Percentiles rank a stretch among this genome's conserved stretches.
Evolutionary conservation across 2,888 invertebrate genomes (phyloP).

Genomic region (Nebria salina): DNA sequence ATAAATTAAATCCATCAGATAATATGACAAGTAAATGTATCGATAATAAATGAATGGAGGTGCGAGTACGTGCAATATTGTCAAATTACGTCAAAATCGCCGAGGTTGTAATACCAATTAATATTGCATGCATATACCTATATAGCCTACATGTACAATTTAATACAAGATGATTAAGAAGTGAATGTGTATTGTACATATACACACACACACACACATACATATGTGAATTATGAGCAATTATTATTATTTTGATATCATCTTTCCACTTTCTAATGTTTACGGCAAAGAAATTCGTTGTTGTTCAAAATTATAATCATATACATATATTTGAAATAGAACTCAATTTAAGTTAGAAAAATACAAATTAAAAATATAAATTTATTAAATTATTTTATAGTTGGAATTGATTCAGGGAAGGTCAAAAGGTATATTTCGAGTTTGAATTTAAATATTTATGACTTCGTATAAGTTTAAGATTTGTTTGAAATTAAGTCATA

Average conservation of each 20-base stretch:
- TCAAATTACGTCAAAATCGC: background rate
- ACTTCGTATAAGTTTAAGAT: no score
- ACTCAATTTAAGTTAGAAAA: no score
- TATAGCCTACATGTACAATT: background rate
- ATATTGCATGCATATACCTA: background rate
- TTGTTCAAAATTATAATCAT: background rate
- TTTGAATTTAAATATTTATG: no score
- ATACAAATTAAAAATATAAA: no score
- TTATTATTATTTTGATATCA: background rate
- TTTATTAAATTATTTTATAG: no score
- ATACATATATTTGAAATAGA: no score
- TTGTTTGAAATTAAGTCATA: no score
- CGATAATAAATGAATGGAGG: background rate
- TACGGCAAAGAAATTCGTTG: background rate
- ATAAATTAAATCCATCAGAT: background rate
- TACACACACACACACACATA: background rate
- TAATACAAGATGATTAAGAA: background rate
- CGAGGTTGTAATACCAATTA: background rate
- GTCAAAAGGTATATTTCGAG: no score
- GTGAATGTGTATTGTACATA: background rate
- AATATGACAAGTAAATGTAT: background rate
- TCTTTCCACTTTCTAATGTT: background rate
- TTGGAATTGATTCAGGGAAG: no score
- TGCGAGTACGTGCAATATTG: background rate
- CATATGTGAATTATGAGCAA: background rate